Evolutionary conservation across 2,797 vertebrate genomes (phyloP).

Genomic region (Heteromormyrus szaboi): DNA sequence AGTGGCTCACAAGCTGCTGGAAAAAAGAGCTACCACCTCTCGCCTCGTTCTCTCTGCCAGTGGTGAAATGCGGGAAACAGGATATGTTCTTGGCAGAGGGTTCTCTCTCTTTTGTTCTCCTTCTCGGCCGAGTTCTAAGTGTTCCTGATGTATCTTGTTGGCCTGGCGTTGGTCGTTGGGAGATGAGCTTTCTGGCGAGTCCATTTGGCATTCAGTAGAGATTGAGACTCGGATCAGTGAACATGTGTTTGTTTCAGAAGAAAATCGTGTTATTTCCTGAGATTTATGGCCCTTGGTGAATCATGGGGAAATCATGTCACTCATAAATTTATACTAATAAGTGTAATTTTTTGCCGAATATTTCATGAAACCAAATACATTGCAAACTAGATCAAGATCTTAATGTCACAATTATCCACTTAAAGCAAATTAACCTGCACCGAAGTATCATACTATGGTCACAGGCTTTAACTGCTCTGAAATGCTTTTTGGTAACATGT

Average conservation of each 20-base stretch:
- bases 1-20: not conserved
- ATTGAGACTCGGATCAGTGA: not conserved
- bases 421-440: not conserved
- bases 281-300: not conserved
- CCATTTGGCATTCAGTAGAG: not conserved
- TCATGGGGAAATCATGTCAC: not conserved
- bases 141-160: not conserved
- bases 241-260: not conserved
- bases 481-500: not conserved
- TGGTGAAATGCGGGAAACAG: slow-evolving; percentile 40
- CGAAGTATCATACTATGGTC: not conserved
- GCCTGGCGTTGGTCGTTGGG: not conserved
- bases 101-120: not conserved
- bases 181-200: not conserved
- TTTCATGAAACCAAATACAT: not conserved
- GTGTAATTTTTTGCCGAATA: not conserved
- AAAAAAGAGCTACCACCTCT: slow-evolving; percentile 20
- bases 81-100: slow-evolving; percentile 38
- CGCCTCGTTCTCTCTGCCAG: not conserved
- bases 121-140: not conserved
- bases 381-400: not conserved
- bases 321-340: not conserved
- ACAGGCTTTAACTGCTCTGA: not conserved
- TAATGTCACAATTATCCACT: not conserved
- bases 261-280: not conserved